Base-by-base conservation (phyloP, 2,113 vertebrate genomes). In the Crotalus viridis region DNA sequence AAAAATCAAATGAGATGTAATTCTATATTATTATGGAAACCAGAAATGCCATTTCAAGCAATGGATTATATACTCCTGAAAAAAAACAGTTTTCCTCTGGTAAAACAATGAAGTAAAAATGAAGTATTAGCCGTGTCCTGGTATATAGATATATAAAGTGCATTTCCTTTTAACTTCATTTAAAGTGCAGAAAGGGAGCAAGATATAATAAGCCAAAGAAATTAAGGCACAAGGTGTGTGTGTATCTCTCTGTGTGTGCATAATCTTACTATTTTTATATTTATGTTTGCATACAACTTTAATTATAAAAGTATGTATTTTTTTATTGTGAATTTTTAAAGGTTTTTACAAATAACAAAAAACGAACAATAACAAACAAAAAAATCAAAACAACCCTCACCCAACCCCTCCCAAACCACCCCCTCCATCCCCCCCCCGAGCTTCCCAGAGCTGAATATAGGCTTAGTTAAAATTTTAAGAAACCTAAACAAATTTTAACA, bases 1-100 rank as follows among this genome's bases (percentile, higher is more conserved):
- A 89, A 92, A 93, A 95, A 94, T 89, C 12, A 96, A 89, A 39
- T 96, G 89, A 95, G 46, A 87, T 95, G 96, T 96, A 96, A 94
- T 92, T 43, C 19, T 97, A 96, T 97, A 94, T 96, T 94, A 91
- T 92, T 87, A 87, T 7, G 55, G 94, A 92, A 91, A 61, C 93
- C 94, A 97, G 96, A 95, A 97, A 96, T 94, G 96, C 94, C 7
- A 94, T 93, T 93, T 85, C 19, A 96, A 74, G 46, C 13, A 94
- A 10, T 92, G 55, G 64, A 92, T 95, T 94, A 56, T 95, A 92
- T 93, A 95, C 93, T 97, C 5, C 55, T 95, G 74, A 95, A 93
- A 96, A 96, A 96, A 90, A 6, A 22, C 51, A 3, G 95, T 10
- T 91, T 8, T 95, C 93, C 28, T 19, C 54, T 46, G 33, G 13